Percentiles rank a stretch among this genome's conserved stretches.
These are phyloP conservation scores for Himalopsyche kuldschensis DNA, from an alignment of 2,888 invertebrate species.

Conservation along the genomic window DNA sequence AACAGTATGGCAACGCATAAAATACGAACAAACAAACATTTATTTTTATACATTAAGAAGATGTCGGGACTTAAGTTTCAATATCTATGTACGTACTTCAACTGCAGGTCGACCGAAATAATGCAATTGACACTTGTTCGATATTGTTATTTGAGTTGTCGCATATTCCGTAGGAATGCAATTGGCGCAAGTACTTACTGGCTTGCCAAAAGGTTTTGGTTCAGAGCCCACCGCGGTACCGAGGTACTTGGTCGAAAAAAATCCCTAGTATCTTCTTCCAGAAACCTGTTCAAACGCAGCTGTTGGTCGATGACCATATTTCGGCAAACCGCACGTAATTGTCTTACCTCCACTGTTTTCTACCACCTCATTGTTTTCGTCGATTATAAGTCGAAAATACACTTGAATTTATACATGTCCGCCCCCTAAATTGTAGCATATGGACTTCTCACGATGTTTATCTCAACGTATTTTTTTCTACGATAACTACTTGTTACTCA, in stretches of 20 bases:
- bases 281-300: neutral
- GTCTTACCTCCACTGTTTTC: neutral
- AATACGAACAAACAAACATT: too few species aligned
- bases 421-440: too few species aligned
- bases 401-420: neutral
- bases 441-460: too few species aligned
- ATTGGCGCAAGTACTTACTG: neutral
- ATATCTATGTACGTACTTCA: too few species aligned
- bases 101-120: too few species aligned
- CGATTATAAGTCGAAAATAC: neutral
- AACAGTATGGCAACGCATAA: too few species aligned
- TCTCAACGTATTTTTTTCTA: too few species aligned
- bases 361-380: neutral
- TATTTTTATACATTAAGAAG: too few species aligned
- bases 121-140: too few species aligned
- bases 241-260: neutral
- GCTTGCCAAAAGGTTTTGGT: neutral
- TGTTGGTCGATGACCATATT: neutral
- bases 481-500: too few species aligned
- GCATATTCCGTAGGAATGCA: neutral
- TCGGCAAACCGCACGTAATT: neutral
- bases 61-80: too few species aligned
- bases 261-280: neutral
- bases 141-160: neutral
- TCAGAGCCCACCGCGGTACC: neutral